Evolutionary conservation across 2,888 invertebrate genomes (phyloP).

Genomic region (Thelaira solivaga): DNA sequence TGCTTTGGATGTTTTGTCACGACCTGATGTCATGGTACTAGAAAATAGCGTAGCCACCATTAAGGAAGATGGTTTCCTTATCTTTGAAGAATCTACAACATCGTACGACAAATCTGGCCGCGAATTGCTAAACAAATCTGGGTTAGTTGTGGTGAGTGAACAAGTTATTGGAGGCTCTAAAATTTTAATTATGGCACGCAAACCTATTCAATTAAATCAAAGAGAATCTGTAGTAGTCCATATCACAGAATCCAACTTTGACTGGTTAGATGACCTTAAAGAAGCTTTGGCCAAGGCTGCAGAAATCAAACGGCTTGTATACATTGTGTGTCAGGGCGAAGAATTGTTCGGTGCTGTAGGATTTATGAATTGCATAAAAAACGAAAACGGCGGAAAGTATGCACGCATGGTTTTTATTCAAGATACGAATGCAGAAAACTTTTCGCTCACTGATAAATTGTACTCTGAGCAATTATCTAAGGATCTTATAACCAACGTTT

Average conservation of each 20-base stretch:
- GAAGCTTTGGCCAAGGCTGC: constrained; percentile 82
- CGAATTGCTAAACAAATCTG: constrained; percentile 73
- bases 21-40: constrained; percentile 80
- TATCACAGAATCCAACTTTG: constrained; percentile 83
- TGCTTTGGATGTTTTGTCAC: constrained; percentile 82
- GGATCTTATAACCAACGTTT: constrained; percentile 92
- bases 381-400: constrained; percentile 89
- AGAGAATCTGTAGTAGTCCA: constrained; percentile 80
- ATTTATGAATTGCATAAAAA: constrained; percentile 91
- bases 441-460: constrained; percentile 79
- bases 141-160: constrained; percentile 80
- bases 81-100: constrained; percentile 83
- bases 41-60: constrained; percentile 81
- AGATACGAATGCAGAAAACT: constrained; percentile 80
- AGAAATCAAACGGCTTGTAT: constrained; percentile 80
- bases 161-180: constrained; percentile 82
- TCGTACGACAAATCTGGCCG: constrained; percentile 77
- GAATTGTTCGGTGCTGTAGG: constrained; percentile 89
- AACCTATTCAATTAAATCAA: constrained; percentile 65
- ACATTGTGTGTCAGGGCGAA: constrained; percentile 84
- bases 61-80: constrained; percentile 83
- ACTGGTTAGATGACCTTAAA: constrained; percentile 90
- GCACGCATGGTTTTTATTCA: constrained; percentile 86
- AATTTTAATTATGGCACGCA: constrained; percentile 83
- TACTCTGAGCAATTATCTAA: constrained; percentile 82